Percentiles rank a stretch among this genome's conserved stretches.
These are phyloP conservation scores for Sitodiplosis mosellana DNA, from an alignment of 1,140 invertebrate genomes.

Conservation along the genomic window DNA sequence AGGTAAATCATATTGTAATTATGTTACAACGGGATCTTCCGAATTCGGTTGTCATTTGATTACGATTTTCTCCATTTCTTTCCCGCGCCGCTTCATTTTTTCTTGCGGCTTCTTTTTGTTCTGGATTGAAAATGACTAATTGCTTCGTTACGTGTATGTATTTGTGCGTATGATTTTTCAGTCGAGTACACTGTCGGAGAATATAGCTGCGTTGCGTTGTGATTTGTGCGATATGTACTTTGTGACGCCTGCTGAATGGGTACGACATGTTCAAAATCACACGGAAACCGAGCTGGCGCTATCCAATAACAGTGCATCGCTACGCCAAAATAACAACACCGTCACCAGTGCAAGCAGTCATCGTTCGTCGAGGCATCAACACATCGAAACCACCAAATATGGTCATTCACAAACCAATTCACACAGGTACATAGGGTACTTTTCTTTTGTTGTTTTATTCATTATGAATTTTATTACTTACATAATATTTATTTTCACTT, in stretches of 20 bases:
- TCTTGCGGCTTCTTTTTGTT: no score
- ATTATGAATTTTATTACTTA: no score
- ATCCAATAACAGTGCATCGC: slow-evolving; percentile 50
- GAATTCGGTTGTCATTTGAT: no score
- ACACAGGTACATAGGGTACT: no score
- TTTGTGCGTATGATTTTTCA: no score
- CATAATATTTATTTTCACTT: no score
- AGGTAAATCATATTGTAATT: slow-evolving; percentile 18
- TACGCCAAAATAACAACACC: slow-evolving; percentile 19
- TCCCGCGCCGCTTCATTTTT: no score
- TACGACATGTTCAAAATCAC: slow-evolving; percentile 63
- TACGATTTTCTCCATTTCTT: no score
- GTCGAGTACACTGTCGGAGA: slow-evolving; percentile 7
- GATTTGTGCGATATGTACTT: slow-evolving; percentile 66
- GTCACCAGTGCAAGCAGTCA: slow-evolving; percentile 21
- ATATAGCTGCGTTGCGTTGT: slow-evolving; percentile 50
- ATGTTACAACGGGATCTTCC: slow-evolving; percentile 1
- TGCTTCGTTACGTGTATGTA: neutral
- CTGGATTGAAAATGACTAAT: neutral
- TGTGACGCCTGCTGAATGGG: slow-evolving; percentile 65
- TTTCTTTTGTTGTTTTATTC: no score
- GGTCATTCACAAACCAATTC: no score
- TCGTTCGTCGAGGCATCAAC: slow-evolving; percentile 5
- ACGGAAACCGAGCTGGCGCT: slow-evolving; percentile 65
- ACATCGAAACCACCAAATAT: no score